Base-by-base conservation (phyloP, 2,888 invertebrate species). In the Lymantria monacha region DNA sequence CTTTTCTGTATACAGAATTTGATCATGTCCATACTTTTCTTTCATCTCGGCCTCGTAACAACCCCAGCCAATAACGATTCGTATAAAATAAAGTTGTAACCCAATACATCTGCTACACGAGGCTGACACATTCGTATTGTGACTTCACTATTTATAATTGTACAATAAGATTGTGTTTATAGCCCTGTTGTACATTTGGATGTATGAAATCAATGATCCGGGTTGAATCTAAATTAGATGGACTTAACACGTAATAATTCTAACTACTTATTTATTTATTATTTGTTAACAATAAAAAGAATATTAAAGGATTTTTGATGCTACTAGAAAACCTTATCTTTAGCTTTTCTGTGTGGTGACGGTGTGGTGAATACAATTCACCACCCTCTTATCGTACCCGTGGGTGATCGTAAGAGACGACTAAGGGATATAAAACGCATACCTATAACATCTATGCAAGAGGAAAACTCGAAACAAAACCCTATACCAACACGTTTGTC, bases 51-150 rank as follows among this genome's bases (percentile, higher is more conserved):
- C 15, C 36, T 48, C 49, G 55, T 62, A 59, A 53, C 55, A 61
- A 74, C 84, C 83, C 83, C 70, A 78, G 70, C 72, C 83, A 78
- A 79, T 83, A 81, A 81, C 83, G 76, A 80, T 79, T 79, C 79
- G 69, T 83, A 79, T 79, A 85, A 82, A 87, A 88, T 85, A 81
- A 85, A 87, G 79, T 84, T 78, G 87, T 87, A 88, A 88, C 83
- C 77, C 78, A 80, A 84, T 89, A 90, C 91, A 90, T 91, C 90
- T 91, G 90, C 77, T 83, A 78, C 81, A 78, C 76, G 74, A 76
- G 76, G 55, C 76, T 81, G 83, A 85, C 86, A 87, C 79, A 74
- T 74, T 87, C 85, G 76, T 81, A 88, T 87, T 79, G 80, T 81
- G 62, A 71, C 63, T 64, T 79, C 73, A 75, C 79, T 70, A 80